Percentiles rank a stretch among this genome's conserved stretches.
These are phyloP conservation scores for Diacarnus erythraeanus DNA, from an alignment of 37 sponge, comb jelly and placozoan genomes.

Conservation along the genomic window DNA sequence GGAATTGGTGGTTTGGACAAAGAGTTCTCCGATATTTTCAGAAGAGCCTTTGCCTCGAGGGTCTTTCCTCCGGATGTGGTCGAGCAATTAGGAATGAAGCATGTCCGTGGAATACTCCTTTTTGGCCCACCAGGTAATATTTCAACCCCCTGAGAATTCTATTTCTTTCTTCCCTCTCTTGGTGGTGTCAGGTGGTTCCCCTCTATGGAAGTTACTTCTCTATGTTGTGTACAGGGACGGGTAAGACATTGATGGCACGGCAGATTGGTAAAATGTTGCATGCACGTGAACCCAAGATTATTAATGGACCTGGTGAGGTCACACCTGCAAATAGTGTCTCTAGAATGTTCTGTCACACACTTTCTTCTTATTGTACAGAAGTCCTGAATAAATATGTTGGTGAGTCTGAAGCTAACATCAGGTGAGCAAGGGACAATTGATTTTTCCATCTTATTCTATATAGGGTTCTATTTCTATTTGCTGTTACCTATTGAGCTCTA, in stretches of 20 bases:
- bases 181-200: no score
- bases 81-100: conserved; percentile 87
- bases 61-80: conserved; percentile 97
- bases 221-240: conserved; percentile 82
- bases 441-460: no score
- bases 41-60: conserved; percentile 98
- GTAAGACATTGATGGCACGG: conserved; percentile 99
- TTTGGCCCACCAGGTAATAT: conserved; percentile 91
- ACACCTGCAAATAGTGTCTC: no score
- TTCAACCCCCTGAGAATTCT: no score
- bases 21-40: conserved; percentile 95
- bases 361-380: conserved; percentile 43
- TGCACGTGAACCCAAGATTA: conserved; percentile 92
- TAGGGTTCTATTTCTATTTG: no score
- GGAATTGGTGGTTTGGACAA: conserved; percentile 97
- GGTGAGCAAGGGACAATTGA: no score
- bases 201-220: no score
- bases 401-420: conserved; percentile 96
- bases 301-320: conserved; percentile 87
- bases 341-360: no score
- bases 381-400: conserved; percentile 98
- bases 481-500: no score
- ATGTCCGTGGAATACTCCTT: conserved; percentile 92
- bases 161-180: neutral
- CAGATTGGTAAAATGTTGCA: conserved; percentile 99